phyloP scores from a whole-genome alignment of 2,113 vertebrate genomes.

The Rattus rattus region DNA sequence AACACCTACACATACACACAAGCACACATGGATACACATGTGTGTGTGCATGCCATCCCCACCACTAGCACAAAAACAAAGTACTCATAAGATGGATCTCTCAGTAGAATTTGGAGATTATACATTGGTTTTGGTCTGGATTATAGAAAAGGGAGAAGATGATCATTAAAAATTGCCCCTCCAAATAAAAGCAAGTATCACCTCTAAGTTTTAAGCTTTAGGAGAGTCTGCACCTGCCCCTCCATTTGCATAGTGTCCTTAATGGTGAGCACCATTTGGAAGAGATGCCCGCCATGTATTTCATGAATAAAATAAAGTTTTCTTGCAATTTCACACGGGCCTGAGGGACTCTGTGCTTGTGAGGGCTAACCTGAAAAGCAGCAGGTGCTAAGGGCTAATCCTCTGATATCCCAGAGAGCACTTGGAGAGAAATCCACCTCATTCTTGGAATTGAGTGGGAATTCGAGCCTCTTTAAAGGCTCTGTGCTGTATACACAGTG shows the following conservation, averaged over 20 bases:
- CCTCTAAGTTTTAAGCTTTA: neutral
- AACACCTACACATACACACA: too few relatives aligned
- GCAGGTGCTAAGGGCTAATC: fast-evolving
- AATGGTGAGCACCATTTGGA: fast-evolving
- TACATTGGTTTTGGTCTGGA: neutral
- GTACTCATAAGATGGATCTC: neutral
- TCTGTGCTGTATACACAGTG: neutral
- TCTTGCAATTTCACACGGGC: neutral
- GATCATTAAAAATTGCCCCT: neutral
- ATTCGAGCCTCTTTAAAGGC: neutral
- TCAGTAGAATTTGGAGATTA: neutral
- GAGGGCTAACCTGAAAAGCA: too few relatives aligned
- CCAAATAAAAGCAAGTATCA: neutral
- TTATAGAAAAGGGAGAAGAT: neutral
- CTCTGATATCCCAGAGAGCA: neutral
- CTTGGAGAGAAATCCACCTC: fast-evolving
- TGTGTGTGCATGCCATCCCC: neutral
- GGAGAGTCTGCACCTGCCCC: too few relatives aligned
- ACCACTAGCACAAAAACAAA: neutral
- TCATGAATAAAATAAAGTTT: neutral
- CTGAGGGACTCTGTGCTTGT: neutral
- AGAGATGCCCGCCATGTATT: neutral
- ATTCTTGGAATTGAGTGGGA: neutral
- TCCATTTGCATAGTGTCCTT: neutral
- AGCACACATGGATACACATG: neutral